These are phyloP conservation scores for Entomyzon cyanotis DNA, from an alignment of 2,113 vertebrate genomes.

Conservation along the genomic window DNA sequence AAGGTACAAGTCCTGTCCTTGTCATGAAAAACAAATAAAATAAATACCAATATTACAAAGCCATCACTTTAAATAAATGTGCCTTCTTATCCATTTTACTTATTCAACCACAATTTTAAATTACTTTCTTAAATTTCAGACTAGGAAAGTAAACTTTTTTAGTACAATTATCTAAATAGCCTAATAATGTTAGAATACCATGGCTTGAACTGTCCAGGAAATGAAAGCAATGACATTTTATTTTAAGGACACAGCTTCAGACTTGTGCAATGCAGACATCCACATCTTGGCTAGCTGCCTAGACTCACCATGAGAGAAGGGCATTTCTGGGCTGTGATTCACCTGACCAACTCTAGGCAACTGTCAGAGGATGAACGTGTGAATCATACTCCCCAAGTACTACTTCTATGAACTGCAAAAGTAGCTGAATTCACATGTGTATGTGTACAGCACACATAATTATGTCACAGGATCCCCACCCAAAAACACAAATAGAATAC, in stretches of 20 bases:
- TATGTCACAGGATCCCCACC: neutral
- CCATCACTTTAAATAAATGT: neutral
- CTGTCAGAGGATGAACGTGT: neutral
- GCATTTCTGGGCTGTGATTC: constrained; percentile 34
- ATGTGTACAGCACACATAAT: neutral
- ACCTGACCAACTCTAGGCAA: constrained; percentile 9
- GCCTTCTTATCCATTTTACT: neutral
- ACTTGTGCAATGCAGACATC: neutral
- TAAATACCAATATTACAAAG: neutral
- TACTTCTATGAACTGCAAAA: neutral
- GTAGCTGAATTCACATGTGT: neutral
- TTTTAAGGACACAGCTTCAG: constrained; percentile 21
- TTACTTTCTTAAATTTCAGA: neutral
- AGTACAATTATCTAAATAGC: neutral
- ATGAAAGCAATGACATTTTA: neutral
- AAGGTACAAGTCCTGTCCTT: neutral
- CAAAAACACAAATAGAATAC: neutral
- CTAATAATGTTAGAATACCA: neutral
- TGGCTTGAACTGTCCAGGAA: neutral
- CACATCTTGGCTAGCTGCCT: constrained; percentile 7
- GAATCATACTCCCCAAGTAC: neutral
- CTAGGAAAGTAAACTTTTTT: neutral
- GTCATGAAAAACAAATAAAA: neutral
- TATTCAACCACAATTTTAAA: neutral
- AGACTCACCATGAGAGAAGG: neutral